Conservation (phyloP, 2,797 vertebrate species). For the Rhinophrynus dorsalis region DNA sequence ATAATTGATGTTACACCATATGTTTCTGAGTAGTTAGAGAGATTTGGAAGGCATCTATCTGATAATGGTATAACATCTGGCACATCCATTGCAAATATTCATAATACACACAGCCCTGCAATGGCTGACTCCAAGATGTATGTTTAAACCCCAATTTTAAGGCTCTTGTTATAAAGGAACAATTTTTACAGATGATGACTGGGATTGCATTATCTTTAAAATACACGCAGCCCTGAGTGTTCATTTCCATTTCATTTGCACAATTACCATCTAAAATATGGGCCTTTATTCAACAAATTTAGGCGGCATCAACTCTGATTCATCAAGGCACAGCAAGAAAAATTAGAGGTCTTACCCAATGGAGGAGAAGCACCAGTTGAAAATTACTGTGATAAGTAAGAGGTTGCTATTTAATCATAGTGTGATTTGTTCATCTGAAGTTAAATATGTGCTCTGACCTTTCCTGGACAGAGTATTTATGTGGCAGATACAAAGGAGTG, state of each 20-base stretch:
- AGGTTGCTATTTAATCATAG: neutral
- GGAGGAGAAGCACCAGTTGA: neutral
- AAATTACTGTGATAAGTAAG: neutral
- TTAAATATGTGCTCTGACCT: neutral
- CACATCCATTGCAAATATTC: too few relatives aligned
- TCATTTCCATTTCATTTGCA: neutral
- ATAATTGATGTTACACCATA: too few relatives aligned
- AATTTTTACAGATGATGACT: too few relatives aligned
- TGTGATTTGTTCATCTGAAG: neutral
- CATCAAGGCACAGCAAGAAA: neutral
- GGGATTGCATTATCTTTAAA: too few relatives aligned
- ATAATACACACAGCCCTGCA: too few relatives aligned
- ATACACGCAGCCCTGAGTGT: neutral
- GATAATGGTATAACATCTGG: too few relatives aligned
- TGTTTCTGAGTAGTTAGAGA: too few relatives aligned
- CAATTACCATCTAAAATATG: neutral
- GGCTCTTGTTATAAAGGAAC: too few relatives aligned
- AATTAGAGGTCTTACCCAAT: neutral
- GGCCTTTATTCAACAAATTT: neutral
- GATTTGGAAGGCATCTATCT: too few relatives aligned
- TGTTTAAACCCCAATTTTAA: too few relatives aligned
- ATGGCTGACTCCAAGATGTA: too few relatives aligned
- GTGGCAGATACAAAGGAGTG: neutral
- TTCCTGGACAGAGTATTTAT: neutral
- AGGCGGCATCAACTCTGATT: neutral